Conservation (phyloP, 2,888 invertebrate genomes). For the Acronicta aceris region DNA sequence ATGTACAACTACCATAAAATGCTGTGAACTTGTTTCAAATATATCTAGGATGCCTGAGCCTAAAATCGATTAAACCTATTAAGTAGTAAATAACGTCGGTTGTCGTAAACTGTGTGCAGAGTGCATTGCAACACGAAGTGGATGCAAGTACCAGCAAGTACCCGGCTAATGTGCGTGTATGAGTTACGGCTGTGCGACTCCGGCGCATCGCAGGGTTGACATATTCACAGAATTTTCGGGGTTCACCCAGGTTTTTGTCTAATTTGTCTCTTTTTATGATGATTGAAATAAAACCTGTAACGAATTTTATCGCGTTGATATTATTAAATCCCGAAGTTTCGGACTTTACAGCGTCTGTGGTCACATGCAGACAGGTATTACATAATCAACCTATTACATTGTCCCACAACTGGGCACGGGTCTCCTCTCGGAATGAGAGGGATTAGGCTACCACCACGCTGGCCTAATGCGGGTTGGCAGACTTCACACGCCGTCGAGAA, state of each 20-base stretch:
- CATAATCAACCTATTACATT: too few species aligned
- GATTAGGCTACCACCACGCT: too few species aligned
- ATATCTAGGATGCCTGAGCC: slow-evolving; percentile 14
- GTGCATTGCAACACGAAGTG: slow-evolving; percentile 59
- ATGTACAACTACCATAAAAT: neutral
- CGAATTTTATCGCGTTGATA: too few species aligned
- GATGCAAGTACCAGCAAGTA: slow-evolving; percentile 40
- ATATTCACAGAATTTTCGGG: neutral
- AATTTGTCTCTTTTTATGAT: too few species aligned
- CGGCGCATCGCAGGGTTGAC: slow-evolving; percentile 51
- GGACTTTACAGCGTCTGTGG: too few species aligned
- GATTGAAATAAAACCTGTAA: too few species aligned
- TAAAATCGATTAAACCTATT: slow-evolving; percentile 52
- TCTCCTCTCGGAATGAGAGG: too few species aligned
- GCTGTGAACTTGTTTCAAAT: neutral
- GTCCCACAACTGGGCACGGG: too few species aligned
- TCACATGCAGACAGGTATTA: too few species aligned
- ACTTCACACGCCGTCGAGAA: too few species aligned
- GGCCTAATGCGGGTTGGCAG: too few species aligned
- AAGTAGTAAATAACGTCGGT: slow-evolving; percentile 49
- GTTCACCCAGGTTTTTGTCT: neutral
- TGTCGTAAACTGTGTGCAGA: slow-evolving; percentile 51
- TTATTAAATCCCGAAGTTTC: too few species aligned
- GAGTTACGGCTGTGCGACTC: slow-evolving; percentile 52
- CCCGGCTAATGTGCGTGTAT: slow-evolving; percentile 47